Conservation (phyloP, 2,888 invertebrate genomes). For the Xanthia togata region DNA sequence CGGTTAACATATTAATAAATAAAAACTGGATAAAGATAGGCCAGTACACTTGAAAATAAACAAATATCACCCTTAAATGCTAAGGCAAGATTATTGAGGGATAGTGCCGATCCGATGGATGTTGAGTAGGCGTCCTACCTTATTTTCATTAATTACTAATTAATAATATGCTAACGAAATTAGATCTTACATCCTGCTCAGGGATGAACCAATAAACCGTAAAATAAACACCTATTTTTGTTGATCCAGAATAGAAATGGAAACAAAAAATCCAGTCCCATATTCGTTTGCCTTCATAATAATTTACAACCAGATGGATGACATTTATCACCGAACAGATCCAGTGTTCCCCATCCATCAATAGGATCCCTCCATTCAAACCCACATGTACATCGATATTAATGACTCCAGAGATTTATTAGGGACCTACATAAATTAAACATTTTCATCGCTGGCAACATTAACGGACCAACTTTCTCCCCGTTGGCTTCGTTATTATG, state of each 20-base stretch:
- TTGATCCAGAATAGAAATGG: neutral
- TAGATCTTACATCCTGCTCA: slow-evolving; percentile 22
- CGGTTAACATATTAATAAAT: neutral
- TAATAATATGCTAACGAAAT: neutral
- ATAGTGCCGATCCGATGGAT: neutral
- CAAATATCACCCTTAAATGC: neutral
- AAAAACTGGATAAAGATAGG: neutral
- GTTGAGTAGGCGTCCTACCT: neutral
- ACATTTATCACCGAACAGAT: slow-evolving; percentile 48
- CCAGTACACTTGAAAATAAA: neutral
- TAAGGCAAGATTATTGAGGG: neutral
- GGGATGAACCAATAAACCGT: neutral
- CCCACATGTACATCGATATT: slow-evolving; percentile 46
- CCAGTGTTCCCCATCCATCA: slow-evolving; percentile 44
- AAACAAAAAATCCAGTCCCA: slow-evolving; percentile 12
- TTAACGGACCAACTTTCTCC: slow-evolving; percentile 65
- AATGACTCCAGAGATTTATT: slow-evolving; percentile 55
- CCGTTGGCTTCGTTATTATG: slow-evolving; percentile 68
- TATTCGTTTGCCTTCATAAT: slow-evolving; percentile 32
- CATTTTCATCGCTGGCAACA: slow-evolving; percentile 62
- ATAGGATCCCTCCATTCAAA: slow-evolving; percentile 35
- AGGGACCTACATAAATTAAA: slow-evolving; percentile 63
- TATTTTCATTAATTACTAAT: neutral
- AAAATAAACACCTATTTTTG: neutral
- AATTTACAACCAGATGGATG: slow-evolving; percentile 35